Evolutionary conservation across 2,113 vertebrate genomes (phyloP), one percentile per base, ranked within the genome.

Genomic region (Caracal caracal): DNA sequence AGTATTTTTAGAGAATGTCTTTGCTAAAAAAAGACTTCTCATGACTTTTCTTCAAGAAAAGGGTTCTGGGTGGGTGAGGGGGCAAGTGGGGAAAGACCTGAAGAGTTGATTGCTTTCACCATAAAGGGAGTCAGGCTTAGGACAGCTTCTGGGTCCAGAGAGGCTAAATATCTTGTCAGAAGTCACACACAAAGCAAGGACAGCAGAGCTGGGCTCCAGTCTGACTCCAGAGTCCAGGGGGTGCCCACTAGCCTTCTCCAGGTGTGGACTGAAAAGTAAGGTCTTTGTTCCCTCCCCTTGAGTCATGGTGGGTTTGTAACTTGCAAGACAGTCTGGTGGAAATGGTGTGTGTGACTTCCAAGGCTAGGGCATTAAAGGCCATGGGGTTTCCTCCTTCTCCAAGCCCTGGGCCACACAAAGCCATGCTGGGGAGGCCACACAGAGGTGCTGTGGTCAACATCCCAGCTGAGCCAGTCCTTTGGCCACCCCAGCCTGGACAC

Each of bases 1-100:
- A 61, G 10, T 75, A 28, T n/a, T 86, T 93, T 91, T 22, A 95
- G 89, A 95, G 26, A 59, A 37, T 26, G 17, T 43, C 66, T 94
- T 78, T 61, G 66, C 79, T 93, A 19, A 59, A 61, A 59, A 53
- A 28, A 26, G 33, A 49, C 11, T 78, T 80, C 12, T 37, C 3
- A 3, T 16, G 10, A 59, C 16, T 40, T 15, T 49, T 37, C 30
- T 13, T 2, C 28, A n/a, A 26, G 20, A 9, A 7, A 40, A 17
- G 9, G 10, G 22, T 30, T 28, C 40, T 56, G 5, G 4, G n/a
- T 40, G 33, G 22, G 5, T 5, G 56, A 8, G 2, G 13, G 3
- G 11, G 17, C 35, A 61, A 47, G 16, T 22, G 33, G 28, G 37
- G 16, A 56, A 90, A 63, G 61, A 28, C 26, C 1, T 66, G n/a